Evolutionary conservation across 2,888 invertebrate species (phyloP).

Genomic region (Phrixothrix hirtus): DNA sequence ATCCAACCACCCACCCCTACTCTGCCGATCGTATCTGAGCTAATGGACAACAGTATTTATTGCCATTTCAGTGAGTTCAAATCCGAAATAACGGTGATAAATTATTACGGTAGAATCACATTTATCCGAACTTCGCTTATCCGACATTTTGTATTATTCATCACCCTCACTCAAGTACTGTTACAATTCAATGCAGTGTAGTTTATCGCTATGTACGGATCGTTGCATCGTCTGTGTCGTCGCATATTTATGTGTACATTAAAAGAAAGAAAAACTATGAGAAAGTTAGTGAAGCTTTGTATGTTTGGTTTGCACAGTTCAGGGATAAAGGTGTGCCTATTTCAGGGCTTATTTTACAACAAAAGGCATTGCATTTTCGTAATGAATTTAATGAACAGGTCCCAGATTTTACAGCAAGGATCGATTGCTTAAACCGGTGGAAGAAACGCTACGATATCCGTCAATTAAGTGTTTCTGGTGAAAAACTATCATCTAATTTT

Average conservation of each 20-base stretch:
- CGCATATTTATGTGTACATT: background rate
- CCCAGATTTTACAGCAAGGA: conserved; percentile 7
- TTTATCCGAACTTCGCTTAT: background rate
- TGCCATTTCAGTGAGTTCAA: too few relatives aligned
- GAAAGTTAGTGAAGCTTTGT: background rate
- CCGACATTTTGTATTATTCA: background rate
- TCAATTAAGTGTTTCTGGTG: conserved; percentile 14
- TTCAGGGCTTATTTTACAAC: conserved; percentile 12
- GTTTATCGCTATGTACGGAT: background rate
- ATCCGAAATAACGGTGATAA: too few relatives aligned
- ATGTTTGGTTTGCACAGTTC: background rate
- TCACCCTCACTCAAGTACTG: background rate
- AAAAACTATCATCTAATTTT: conserved; percentile 32
- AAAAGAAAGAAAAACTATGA: background rate
- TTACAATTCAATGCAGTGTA: background rate
- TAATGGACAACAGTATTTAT: too few relatives aligned
- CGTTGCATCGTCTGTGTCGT: background rate
- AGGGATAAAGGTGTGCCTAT: background rate
- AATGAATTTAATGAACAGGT: conserved; percentile 3
- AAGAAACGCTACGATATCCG: conserved; percentile 13
- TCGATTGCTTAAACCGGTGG: conserved; percentile 15
- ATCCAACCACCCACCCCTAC: too few relatives aligned
- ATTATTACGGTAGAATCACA: background rate
- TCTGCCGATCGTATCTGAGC: too few relatives aligned
- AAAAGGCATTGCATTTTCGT: conserved; percentile 5